phyloP scores from a whole-genome alignment of 2,888 invertebrate species.

The Acanthosoma haemorrhoidale region DNA sequence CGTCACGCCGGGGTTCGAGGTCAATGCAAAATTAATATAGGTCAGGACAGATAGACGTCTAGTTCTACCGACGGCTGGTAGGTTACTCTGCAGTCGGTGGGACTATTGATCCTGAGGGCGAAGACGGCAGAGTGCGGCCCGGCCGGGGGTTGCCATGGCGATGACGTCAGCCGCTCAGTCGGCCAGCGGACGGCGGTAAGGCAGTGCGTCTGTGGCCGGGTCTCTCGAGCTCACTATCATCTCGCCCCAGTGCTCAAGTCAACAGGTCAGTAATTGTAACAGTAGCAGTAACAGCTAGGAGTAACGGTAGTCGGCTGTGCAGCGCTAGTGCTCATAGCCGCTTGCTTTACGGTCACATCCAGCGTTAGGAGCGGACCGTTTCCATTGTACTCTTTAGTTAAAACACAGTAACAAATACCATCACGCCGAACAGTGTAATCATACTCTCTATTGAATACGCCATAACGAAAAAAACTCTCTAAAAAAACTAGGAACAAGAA shows the following conservation, averaged over 20 bases:
- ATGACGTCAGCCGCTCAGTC: constrained; percentile 14
- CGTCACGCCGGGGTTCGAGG: neutral
- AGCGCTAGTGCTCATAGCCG: no score
- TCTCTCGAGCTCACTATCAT: neutral
- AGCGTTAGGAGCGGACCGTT: no score
- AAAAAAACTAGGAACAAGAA: no score
- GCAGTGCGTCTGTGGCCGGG: neutral
- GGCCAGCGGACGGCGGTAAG: constrained; percentile 6
- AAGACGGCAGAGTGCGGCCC: constrained; percentile 11
- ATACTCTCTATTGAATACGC: no score
- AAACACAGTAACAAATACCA: no score
- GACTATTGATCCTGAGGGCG: neutral
- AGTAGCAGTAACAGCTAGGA: no score
- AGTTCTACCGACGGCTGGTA: neutral
- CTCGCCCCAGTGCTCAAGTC: neutral
- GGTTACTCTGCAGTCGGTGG: neutral
- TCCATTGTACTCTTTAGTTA: no score
- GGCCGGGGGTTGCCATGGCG: constrained; percentile 12
- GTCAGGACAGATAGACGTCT: constrained; percentile 6
- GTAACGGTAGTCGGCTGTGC: no score
- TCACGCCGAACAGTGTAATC: no score
- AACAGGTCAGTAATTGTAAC: neutral
- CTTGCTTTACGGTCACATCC: no score
- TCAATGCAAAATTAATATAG: constrained; percentile 13
- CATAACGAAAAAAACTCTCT: no score